Percentiles rank a stretch among this genome's conserved stretches.
phyloP scores from a whole-genome alignment of 2,797 vertebrate genomes.

The Echiichthys vipera region DNA sequence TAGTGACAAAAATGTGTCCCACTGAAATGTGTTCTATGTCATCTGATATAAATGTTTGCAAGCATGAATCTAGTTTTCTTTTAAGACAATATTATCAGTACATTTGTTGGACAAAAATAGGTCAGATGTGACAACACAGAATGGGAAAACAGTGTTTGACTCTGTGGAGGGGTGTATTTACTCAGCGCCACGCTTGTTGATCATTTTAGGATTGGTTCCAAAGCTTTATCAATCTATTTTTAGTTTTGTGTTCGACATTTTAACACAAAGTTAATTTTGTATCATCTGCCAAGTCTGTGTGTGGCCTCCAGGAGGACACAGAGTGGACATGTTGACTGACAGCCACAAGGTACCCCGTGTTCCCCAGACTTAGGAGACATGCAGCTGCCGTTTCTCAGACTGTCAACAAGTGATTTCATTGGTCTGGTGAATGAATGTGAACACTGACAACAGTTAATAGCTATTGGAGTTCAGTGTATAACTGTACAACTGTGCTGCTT shows the following conservation, averaged over 20 bases:
- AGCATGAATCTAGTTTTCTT: background rate
- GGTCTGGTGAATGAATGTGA: conserved; percentile 43
- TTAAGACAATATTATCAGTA: background rate
- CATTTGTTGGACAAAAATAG: background rate
- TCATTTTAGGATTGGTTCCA: background rate
- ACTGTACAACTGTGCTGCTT: no score
- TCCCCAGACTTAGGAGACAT: background rate
- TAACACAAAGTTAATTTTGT: background rate
- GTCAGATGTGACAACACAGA: background rate
- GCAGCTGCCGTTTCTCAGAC: background rate
- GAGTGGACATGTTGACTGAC: background rate
- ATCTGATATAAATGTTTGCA: background rate
- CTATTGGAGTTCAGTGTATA: background rate
- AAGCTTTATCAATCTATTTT: background rate
- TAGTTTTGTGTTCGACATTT: background rate
- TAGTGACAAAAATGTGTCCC: background rate
- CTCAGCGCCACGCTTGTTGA: no score
- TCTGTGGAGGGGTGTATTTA: no score
- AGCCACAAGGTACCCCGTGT: background rate
- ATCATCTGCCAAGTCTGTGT: background rate
- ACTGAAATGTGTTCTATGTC: background rate
- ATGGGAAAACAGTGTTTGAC: background rate
- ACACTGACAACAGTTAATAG: background rate
- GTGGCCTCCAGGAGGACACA: background rate
- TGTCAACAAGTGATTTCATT: conserved; percentile 15